Evolutionary conservation across 2,797 vertebrate species (phyloP).

Genomic region (Mormyrus hasselquistii): DNA sequence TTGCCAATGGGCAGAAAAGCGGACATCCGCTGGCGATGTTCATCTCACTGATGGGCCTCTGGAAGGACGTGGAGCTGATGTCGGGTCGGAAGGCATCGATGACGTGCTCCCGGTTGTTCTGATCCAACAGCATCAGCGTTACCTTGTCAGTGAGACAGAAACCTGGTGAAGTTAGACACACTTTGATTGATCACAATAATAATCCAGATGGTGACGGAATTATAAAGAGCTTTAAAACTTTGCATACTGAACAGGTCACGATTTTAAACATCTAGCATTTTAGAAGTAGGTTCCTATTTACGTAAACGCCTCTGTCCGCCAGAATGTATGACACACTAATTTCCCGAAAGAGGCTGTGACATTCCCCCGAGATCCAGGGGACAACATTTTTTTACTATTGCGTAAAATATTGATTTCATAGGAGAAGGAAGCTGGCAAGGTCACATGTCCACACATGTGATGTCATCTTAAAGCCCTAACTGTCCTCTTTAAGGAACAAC

Average conservation of each 20-base stretch:
- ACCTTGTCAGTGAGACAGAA: slow-evolving; percentile 63
- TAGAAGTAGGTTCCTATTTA: not conserved
- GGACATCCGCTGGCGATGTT: slow-evolving; percentile 97
- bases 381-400: not conserved
- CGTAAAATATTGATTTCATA: not conserved
- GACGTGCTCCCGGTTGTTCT: slow-evolving; percentile 92
- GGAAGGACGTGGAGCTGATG: slow-evolving; percentile 85
- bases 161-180: not conserved
- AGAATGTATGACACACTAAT: not conserved
- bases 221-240: not conserved
- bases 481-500: not conserved
- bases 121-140: slow-evolving; percentile 92
- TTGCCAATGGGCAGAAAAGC: slow-evolving; percentile 85
- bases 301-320: not conserved
- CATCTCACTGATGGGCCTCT: slow-evolving; percentile 86
- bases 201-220: not conserved
- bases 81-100: slow-evolving; percentile 94
- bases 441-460: not conserved
- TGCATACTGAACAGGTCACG: not conserved
- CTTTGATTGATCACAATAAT: not conserved
- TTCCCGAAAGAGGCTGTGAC: not conserved
- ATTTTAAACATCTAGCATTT: not conserved
- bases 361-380: not conserved
- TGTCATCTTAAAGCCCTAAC: not conserved
- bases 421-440: not conserved